Evolutionary conservation across 2,113 vertebrate genomes (phyloP), one percentile per base, ranked within the genome.

Genomic region (Podarcis cretensis): DNA sequence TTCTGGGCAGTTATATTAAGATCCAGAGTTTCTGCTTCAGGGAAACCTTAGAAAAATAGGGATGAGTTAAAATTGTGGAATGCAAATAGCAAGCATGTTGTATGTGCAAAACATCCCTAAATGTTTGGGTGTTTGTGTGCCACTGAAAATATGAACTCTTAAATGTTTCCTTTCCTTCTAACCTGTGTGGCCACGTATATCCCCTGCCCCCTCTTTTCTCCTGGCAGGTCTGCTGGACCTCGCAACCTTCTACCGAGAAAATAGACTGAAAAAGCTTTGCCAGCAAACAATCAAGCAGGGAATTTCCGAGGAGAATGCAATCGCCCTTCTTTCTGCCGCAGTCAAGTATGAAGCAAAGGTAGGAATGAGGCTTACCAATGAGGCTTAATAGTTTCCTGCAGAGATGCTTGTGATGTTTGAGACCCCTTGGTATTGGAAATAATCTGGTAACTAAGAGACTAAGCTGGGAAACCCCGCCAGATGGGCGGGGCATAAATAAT

Each of bases 331-430:
- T 8, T 99, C 98, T 0, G 98, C 99, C 0, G 99, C 99, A 0
- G 98, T 99, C 95, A 99, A 99, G 85, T 99, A 99, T 0, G 98
- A 99, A 59, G 99, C 99, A 32, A 97, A 98, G 98, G 99, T 99
- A 97, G 96, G 98, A 32, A 81, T 73, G 93, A 63, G 25, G 48
- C 80, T 91, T 76, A 63, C 16, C 2, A 63, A 5, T 30, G 30
- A 8, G n/a, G 10, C 18, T 10, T 59, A n/a, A 16, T n/a, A 40
- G 18, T n/a, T 83, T 16, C 82, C 74, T 91, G 79, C 90, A 71
- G 75, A 73, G 76, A 87, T 89, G 5, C 80, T 89, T 87, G 4
- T n/a, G 69, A 27, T 59, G 27, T 25, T 54, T 54, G 76, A 20
- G 76, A 32, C n/a, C 27, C 27, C 25, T 76, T 63, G 32, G 48